Evolutionary conservation across 2,888 invertebrate genomes (phyloP).

Genomic region (Petrophora chlorosata): DNA sequence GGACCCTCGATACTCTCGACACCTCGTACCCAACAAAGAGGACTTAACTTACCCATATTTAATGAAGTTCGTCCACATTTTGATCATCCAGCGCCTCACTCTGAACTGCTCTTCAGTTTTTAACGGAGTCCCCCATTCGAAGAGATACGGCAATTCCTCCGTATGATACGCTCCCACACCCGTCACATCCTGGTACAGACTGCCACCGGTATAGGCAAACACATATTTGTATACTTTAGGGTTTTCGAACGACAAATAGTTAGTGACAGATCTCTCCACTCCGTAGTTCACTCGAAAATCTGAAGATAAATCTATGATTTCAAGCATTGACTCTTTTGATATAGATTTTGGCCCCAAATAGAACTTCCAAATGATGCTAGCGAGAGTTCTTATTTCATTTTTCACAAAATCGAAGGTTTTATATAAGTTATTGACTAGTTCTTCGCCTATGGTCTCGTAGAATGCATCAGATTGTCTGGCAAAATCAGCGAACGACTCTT

Average conservation of each 20-base stretch:
- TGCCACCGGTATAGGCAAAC: slow-evolving; percentile 50
- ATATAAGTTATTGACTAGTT: slow-evolving; percentile 33
- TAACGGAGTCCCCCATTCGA: slow-evolving; percentile 30
- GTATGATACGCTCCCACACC: slow-evolving; percentile 51
- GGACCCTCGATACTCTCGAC: no score
- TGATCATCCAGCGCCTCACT: slow-evolving; percentile 51
- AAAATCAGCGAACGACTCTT: slow-evolving; percentile 47
- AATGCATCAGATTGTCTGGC: slow-evolving; percentile 37
- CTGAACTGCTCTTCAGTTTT: slow-evolving; percentile 42
- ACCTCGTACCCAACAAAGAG: no score
- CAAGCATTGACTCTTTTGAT: slow-evolving; percentile 41
- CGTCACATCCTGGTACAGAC: slow-evolving; percentile 39
- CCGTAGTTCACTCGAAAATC: slow-evolving; percentile 48
- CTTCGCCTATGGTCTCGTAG: slow-evolving; percentile 28
- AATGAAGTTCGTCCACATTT: slow-evolving; percentile 58
- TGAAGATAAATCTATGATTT: slow-evolving; percentile 46
- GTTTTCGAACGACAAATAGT: slow-evolving; percentile 44
- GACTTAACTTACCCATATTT: slow-evolving; percentile 60
- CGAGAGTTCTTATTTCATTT: slow-evolving; percentile 32
- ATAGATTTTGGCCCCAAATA: slow-evolving; percentile 46
- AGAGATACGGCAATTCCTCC: slow-evolving; percentile 51
- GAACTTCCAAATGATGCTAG: slow-evolving; percentile 38
- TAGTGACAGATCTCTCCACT: slow-evolving; percentile 47
- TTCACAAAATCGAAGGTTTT: slow-evolving; percentile 32
- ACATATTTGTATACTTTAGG: slow-evolving; percentile 47